Evolutionary conservation across 2,113 vertebrate species (phyloP).

Genomic region (Equus przewalskii): DNA sequence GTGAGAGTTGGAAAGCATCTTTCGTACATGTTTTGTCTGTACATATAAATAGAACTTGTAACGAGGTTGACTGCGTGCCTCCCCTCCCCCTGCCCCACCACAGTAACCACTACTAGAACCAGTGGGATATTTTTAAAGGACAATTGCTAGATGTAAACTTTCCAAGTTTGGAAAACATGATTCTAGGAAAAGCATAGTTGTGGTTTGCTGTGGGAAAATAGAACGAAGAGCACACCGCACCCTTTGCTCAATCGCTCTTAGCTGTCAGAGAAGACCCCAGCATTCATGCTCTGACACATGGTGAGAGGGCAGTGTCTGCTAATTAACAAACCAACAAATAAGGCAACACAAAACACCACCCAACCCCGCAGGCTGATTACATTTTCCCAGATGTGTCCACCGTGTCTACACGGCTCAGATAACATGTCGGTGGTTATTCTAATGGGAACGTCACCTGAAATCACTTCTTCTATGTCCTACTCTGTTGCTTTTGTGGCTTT

Average conservation of each 20-base stretch:
- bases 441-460: constrained; percentile 43
- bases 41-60: background rate
- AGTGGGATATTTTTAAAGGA: constrained; percentile 67
- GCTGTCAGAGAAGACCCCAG: background rate
- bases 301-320: background rate
- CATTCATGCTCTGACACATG: background rate
- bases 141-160: constrained; percentile 57
- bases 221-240: background rate
- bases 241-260: background rate
- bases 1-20: background rate
- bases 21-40: accelerated
- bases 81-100: accelerated
- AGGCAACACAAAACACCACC: background rate
- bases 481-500: constrained; percentile 65
- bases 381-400: background rate
- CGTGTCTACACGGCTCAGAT: background rate
- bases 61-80: background rate
- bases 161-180: constrained; percentile 39
- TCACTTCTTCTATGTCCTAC: background rate
- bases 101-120: background rate
- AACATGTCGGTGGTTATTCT: background rate
- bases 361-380: background rate
- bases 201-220: constrained; percentile 27
- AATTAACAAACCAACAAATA: background rate
- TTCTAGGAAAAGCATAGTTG: constrained; percentile 53